A percentile compares a stretch with the other conserved stretches of the same genome.
phyloP scores from a whole-genome alignment of 2,113 vertebrate species.

The Chloroceryle aenea region DNA sequence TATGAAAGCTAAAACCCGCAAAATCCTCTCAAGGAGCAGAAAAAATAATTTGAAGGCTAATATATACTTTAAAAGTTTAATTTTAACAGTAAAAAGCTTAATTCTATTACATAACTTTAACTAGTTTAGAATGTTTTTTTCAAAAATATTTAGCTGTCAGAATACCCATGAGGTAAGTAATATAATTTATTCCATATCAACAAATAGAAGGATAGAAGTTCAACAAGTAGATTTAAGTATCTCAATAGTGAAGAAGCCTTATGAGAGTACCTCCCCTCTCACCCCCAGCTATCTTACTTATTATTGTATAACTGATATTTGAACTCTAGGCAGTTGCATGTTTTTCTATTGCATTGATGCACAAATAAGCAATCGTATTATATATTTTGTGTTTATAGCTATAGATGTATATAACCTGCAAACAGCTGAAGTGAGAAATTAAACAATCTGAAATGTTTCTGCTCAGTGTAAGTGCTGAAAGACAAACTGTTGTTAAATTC shows the following conservation, averaged over 20 bases:
- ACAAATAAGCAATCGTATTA: neutral
- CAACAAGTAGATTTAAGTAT: neutral
- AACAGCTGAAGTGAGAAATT: neutral
- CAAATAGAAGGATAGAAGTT: neutral
- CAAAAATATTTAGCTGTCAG: neutral
- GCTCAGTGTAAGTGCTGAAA: neutral
- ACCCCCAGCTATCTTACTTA: neutral
- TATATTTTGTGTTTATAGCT: neutral
- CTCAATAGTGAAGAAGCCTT: neutral
- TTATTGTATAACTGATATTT: neutral
- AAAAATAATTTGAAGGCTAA: neutral
- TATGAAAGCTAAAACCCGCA: neutral
- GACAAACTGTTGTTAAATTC: neutral
- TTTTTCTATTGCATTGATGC: neutral
- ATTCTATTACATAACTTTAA: neutral
- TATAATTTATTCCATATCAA: neutral
- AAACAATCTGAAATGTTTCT: neutral
- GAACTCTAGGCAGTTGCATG: neutral
- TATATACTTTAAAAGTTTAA: neutral
- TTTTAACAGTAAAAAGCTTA: neutral
- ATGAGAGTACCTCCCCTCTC: neutral
- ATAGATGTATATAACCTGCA: neutral
- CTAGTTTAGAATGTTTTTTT: neutral
- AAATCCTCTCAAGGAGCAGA: neutral
- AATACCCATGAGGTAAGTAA: neutral